phyloP scores from a whole-genome alignment of 1,140 invertebrate genomes.

The Camponotus vicinus region DNA sequence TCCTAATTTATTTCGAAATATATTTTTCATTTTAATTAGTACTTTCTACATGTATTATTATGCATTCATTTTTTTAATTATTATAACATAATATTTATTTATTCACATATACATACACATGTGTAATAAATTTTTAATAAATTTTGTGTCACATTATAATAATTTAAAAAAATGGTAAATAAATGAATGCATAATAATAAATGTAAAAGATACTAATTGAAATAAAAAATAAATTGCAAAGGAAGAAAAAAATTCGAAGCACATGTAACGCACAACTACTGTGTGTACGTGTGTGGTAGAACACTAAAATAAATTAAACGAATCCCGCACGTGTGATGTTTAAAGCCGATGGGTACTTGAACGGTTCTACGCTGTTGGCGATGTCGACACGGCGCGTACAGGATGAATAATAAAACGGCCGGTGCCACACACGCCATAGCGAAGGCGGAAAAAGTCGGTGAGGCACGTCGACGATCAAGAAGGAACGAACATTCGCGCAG shows the following conservation, averaged over 20 bases:
- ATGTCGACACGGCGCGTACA: conserved; percentile 1
- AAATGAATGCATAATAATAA: too few relatives aligned
- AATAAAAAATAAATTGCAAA: neutral
- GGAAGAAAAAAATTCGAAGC: neutral
- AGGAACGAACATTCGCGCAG: conserved; percentile 57
- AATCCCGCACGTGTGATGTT: conserved; percentile 44
- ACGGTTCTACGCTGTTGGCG: conserved; percentile 8
- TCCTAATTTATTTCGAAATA: too few relatives aligned
- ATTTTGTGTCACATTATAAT: too few relatives aligned
- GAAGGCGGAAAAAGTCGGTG: neutral
- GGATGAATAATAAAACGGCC: conserved; percentile 69
- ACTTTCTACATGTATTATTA: too few relatives aligned
- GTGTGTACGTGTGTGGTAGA: neutral
- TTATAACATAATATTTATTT: too few relatives aligned
- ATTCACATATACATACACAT: too few relatives aligned
- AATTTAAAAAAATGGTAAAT: neutral
- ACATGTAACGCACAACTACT: neutral
- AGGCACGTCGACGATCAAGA: conserved; percentile 10
- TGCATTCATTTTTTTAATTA: too few relatives aligned
- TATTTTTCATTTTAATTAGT: too few relatives aligned
- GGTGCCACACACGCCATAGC: neutral
- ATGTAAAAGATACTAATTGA: too few relatives aligned
- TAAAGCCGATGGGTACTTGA: neutral
- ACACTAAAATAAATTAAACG: conserved; percentile 52
- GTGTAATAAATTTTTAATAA: too few relatives aligned